Conservation (phyloP, 64 coral and sea anemone genomes). For the Acropora yongei region DNA sequence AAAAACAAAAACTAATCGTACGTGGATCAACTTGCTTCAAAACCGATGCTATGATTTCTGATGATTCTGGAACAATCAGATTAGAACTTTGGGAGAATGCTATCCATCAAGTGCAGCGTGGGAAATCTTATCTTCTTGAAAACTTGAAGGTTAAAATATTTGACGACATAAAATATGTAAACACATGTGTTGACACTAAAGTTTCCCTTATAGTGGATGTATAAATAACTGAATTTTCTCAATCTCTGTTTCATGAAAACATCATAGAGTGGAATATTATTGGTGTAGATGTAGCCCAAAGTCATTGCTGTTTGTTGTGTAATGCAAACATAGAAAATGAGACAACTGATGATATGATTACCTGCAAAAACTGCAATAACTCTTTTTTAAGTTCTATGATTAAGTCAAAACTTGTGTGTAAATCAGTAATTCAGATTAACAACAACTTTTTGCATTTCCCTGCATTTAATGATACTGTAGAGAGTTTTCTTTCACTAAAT, state of each 20-base stretch:
- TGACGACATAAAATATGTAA: background rate
- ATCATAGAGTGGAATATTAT: conserved; percentile 46
- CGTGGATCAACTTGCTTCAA: conserved; percentile 63
- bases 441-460: conserved; percentile 23
- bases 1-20: conserved; percentile 63
- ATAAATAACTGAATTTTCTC: conserved; percentile 32
- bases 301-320: conserved; percentile 16
- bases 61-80: conserved; percentile 53
- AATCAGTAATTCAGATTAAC: conserved; percentile 44
- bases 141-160: background rate
- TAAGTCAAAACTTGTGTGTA: conserved; percentile 48
- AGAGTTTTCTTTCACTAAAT: conserved; percentile 48
- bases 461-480: conserved; percentile 53
- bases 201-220: conserved; percentile 50
- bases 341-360: conserved; percentile 43
- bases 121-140: background rate
- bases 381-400: conserved; percentile 37
- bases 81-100: conserved; percentile 67
- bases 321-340: conserved; percentile 48
- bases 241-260: conserved; percentile 34
- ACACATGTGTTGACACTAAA: conserved; percentile 29
- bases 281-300: conserved; percentile 48
- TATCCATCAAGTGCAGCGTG: conserved; percentile 47
- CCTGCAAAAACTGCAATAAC: conserved; percentile 48
- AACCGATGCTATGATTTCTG: conserved; percentile 63